Evolutionary conservation across 2,888 invertebrate genomes (phyloP), one percentile per base, ranked within the genome.

Genomic region (Lasioglossum zephyrum): DNA sequence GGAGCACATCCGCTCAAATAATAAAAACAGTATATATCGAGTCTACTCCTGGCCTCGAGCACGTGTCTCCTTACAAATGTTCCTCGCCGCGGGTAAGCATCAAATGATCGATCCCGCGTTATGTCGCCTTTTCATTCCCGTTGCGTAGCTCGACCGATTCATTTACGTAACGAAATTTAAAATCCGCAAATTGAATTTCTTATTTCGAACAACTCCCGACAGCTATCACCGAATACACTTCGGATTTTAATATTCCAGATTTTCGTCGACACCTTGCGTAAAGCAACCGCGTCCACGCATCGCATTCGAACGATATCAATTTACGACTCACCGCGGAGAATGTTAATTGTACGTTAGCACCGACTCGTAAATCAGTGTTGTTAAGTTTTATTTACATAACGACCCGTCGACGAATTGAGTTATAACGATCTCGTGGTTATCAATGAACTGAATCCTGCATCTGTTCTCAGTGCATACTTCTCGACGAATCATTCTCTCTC

Each of bases 1-100:
- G 75, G 72, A 57, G 84, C 81, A 85, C 86, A 87, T 86, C 84
- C 86, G 83, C 79, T 84, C 81, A 63, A 87, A 87, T 87, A 88
- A 90, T 90, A 90, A 90, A 90, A 87, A 53, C 75, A 73, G 78
- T 85, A 81, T 86, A 82, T 85, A 90, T 72, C 77, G 88, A 63
- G 60, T 70, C 44, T 70, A 78, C 78, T 78, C 70, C 77, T 47
- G 81, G 82, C 81, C 84, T 66, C 72, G 79, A 70, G 44, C 79
- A 83, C 79, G 73, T 76, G 77, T 78, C 79, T 76, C 78, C 79
- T 82, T 87, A 86, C 82, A 82, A 89, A 83, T 83, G 83, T 85
- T 78, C 85, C 63, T 81, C 86, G 82, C 80, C 79, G 81, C 22
- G 9, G n/a, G 11, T 86, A 83, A 87, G 69, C 73, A 85, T 79